phyloP scores from a whole-genome alignment of 2,113 vertebrate genomes.

The Petrocephalus microphthalmus region DNA sequence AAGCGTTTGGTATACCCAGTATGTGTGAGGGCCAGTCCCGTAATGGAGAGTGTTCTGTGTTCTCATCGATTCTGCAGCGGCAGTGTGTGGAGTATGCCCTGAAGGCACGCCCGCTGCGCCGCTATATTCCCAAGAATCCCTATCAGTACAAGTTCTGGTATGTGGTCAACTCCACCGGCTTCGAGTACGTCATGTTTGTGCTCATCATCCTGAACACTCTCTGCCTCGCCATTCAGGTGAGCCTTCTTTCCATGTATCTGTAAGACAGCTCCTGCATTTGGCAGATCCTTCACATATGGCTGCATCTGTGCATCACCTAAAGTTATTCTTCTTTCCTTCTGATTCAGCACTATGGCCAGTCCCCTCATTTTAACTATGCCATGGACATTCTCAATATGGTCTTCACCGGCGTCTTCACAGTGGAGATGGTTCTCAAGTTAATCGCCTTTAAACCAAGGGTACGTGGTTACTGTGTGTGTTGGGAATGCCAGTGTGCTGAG shows the following conservation, averaged over 20 bases:
- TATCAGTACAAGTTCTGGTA: constrained; percentile 99
- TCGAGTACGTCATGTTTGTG: constrained; percentile 99
- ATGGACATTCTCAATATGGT: constrained; percentile 99
- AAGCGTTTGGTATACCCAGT: not conserved
- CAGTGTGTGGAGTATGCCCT: constrained; percentile 98
- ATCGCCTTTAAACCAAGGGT: constrained; percentile 99
- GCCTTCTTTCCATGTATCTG: constrained; percentile 16
- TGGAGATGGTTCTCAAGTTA: constrained; percentile 97
- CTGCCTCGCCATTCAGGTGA: constrained; percentile 96
- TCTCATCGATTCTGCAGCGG: constrained; percentile 61
- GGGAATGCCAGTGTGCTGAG: not conserved
- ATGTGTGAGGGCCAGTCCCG: not conserved
- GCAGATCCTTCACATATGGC: not conserved
- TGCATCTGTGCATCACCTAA: not conserved
- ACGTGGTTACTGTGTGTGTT: constrained; percentile 41
- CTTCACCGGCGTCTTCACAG: constrained; percentile 95
- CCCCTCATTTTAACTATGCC: constrained; percentile 85
- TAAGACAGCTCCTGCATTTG: not conserved
- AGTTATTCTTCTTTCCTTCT: constrained; percentile 22
- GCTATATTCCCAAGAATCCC: constrained; percentile 97
- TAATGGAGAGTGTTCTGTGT: not conserved
- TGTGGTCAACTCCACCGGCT: constrained; percentile 96
- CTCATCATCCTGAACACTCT: constrained; percentile 99
- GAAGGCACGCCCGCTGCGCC: constrained; percentile 86
- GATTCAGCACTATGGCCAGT: constrained; percentile 88